phyloP scores from a whole-genome alignment of 1,140 invertebrate genomes.

The Diploscapter pachys region DNA sequence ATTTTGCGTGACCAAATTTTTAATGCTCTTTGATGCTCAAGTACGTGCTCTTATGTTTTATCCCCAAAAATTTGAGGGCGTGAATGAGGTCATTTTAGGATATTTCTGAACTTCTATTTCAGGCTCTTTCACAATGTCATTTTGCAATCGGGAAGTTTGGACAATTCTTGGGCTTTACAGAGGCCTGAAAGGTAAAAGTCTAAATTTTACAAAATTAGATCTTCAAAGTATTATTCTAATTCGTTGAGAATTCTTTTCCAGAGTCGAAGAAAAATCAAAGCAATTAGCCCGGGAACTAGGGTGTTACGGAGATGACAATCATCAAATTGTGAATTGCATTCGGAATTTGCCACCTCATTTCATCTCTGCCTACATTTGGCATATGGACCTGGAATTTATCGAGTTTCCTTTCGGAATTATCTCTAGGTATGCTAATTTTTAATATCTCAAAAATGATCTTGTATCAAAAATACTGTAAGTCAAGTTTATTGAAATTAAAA shows the following conservation, averaged over 20 bases:
- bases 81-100: too few relatives aligned
- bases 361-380: slow-evolving; percentile 53
- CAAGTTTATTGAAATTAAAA: background rate
- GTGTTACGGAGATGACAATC: slow-evolving; percentile 47
- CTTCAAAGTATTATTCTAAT: too few relatives aligned
- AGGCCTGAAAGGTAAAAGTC: slow-evolving; percentile 38
- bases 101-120: background rate
- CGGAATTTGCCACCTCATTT: slow-evolving; percentile 28
- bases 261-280: slow-evolving; percentile 47
- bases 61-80: too few relatives aligned
- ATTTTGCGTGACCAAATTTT: too few relatives aligned
- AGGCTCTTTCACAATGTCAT: slow-evolving; percentile 74
- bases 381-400: slow-evolving; percentile 47
- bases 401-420: slow-evolving; percentile 59
- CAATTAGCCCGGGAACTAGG: slow-evolving; percentile 48
- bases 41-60: too few relatives aligned
- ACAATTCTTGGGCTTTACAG: slow-evolving; percentile 56
- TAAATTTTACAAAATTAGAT: too few relatives aligned
- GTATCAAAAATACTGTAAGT: background rate
- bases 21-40: too few relatives aligned
- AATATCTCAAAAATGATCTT: too few relatives aligned
- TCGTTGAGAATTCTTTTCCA: too few relatives aligned
- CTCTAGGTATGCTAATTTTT: slow-evolving; percentile 27
- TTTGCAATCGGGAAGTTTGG: slow-evolving; percentile 65
- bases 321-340: slow-evolving; percentile 19